These are phyloP conservation scores for Drosophila fuyamai DNA, from an alignment of 1,140 invertebrate species.

Conservation along the genomic window DNA sequence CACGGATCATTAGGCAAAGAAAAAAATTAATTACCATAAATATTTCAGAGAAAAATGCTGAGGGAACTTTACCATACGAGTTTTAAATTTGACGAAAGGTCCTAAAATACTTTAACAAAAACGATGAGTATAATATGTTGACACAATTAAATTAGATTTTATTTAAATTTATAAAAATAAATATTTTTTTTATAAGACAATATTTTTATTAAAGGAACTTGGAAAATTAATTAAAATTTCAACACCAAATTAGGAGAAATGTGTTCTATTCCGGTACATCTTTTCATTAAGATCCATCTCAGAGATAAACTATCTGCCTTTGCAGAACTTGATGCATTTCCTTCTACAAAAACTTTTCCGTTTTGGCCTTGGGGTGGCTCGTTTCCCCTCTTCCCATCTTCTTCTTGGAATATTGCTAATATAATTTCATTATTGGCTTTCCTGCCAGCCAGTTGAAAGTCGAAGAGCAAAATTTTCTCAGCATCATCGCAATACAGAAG, in stretches of 20 bases:
- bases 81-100: too few relatives aligned
- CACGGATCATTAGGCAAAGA: constrained; percentile 60
- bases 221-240: neutral
- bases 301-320: constrained; percentile 4
- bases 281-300: neutral
- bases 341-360: constrained; percentile 29
- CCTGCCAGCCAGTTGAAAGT: constrained; percentile 12
- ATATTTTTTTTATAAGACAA: too few relatives aligned
- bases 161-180: too few relatives aligned
- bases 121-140: too few relatives aligned
- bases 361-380: constrained; percentile 9
- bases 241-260: neutral
- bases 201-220: too few relatives aligned
- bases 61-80: too few relatives aligned
- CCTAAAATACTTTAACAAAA: too few relatives aligned
- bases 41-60: neutral
- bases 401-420: constrained; percentile 47
- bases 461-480: constrained; percentile 17
- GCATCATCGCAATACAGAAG: constrained; percentile 40
- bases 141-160: too few relatives aligned
- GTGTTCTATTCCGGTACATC: neutral
- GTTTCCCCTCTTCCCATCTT: neutral
- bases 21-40: constrained; percentile 30
- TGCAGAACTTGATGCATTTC: constrained; percentile 18
- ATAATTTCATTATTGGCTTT: constrained; percentile 67